Conservation (phyloP, 2,113 vertebrate species). For the Phainopepla nitens region DNA sequence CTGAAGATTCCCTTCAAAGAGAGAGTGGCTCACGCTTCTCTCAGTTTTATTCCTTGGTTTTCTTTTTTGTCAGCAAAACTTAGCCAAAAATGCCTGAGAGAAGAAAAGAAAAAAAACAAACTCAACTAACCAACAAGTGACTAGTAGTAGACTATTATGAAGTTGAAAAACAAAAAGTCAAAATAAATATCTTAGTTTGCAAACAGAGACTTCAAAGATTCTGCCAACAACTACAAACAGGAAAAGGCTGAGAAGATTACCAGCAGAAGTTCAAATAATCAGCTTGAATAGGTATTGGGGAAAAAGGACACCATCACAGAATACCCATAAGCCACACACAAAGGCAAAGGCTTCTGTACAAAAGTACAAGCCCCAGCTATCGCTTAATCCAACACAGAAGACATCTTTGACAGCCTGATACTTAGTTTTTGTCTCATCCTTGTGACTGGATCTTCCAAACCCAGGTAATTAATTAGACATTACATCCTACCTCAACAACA, state of each 20-base stretch:
- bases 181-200: neutral
- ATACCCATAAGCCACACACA: neutral
- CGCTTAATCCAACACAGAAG: neutral
- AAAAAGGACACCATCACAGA: neutral
- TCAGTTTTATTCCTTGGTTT: neutral
- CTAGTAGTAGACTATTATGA: neutral
- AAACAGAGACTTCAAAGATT: neutral
- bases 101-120: neutral
- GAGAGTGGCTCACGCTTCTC: neutral
- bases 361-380: neutral
- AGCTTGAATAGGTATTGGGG: neutral
- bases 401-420: neutral
- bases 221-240: neutral
- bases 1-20: neutral
- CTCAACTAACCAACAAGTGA: neutral
- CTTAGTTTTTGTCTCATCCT: neutral
- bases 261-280: neutral
- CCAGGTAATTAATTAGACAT: constrained; percentile 6
- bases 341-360: neutral
- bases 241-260: neutral
- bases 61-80: neutral
- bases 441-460: neutral
- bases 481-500: neutral
- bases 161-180: neutral
- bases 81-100: neutral